Base-by-base conservation (phyloP, 2,113 vertebrate species). In the Isichthys henryi region DNA sequence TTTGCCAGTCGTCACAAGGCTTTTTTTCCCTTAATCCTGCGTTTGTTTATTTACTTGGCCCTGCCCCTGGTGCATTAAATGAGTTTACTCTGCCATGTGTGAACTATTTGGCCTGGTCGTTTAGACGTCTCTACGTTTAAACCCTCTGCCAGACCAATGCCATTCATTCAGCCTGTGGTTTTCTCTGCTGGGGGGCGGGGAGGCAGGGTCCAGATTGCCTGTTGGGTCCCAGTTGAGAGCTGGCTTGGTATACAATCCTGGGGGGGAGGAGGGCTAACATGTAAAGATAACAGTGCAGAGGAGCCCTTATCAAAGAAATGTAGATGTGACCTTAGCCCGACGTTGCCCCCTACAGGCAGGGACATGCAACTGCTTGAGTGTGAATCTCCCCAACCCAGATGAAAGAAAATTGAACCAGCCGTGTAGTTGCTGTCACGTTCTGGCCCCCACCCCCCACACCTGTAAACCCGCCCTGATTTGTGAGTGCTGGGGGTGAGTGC, bases 21-120 rank as follows among this genome's bases (percentile, higher is more conserved):
- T 0, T 19, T 21, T 46, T 46, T n/a, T 27, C 2, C 0, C 27
- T 10, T 39, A 43, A 80, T 80, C 74, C 74, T 43, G 31, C 43
- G 19, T 45, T 84, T 84, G 45, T 84, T 84, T 84, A 27, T 46
- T 48, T 46, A 35, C 48, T 84, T 48, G 19, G 7, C 35, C 45
- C 19, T 48, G 45, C 39, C 21, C 43, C 82, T 84, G 45, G 82
- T 46, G 82, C 45, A 48, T 84, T 84, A 84, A 84, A 84, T 84
- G 82, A 84, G 82, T 48, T 84, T 84, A 84, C 82, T 23, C 82
- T n/a, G 45, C 82, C 39, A 84, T 46, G 82, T 84, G 74, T 80
- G 74, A 80, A 84, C 39, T 46, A 48, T 84, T 10, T 48, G 82
- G 39, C 82, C 21, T 19, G 45, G 45, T 84, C 3, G 5, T 84